These are phyloP conservation scores for Carterocephalus palaemon DNA, from an alignment of 2,888 invertebrate genomes.

Conservation along the genomic window DNA sequence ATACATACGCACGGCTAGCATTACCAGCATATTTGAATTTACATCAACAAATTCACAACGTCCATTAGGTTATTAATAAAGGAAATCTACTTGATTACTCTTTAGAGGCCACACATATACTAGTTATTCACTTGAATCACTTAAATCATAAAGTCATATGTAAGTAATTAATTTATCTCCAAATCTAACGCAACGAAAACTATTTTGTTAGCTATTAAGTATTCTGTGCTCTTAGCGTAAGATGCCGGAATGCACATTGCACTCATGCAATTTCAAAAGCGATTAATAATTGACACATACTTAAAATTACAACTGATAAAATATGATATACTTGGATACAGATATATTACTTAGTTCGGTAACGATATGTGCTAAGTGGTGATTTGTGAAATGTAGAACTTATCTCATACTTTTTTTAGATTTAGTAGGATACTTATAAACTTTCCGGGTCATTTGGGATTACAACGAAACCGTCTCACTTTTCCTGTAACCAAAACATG, in stretches of 20 bases:
- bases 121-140: constrained; percentile 1
- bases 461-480: too few relatives aligned
- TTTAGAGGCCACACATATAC: constrained; percentile 11
- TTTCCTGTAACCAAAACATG: too few relatives aligned
- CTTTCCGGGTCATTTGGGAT: too few relatives aligned
- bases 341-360: neutral
- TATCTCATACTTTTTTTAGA: too few relatives aligned
- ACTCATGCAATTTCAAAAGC: constrained; percentile 7
- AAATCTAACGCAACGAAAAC: constrained; percentile 8
- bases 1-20: constrained; percentile 10
- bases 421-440: too few relatives aligned
- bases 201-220: too few relatives aligned
- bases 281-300: constrained; percentile 17
- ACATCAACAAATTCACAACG: constrained; percentile 20
- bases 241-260: constrained; percentile 3
- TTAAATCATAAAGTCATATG: constrained; percentile 18
- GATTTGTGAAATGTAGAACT: too few relatives aligned
- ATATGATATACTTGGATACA: neutral
- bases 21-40: constrained; percentile 20
- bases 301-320: constrained; percentile 14
- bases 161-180: too few relatives aligned
- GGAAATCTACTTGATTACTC: constrained; percentile 17
- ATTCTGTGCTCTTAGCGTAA: constrained; percentile 2
- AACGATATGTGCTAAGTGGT: constrained; percentile 1
- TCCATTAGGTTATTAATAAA: constrained; percentile 22